phyloP scores from a whole-genome alignment of 2,888 invertebrate species.

The Drosophila austrosaltans region DNA sequence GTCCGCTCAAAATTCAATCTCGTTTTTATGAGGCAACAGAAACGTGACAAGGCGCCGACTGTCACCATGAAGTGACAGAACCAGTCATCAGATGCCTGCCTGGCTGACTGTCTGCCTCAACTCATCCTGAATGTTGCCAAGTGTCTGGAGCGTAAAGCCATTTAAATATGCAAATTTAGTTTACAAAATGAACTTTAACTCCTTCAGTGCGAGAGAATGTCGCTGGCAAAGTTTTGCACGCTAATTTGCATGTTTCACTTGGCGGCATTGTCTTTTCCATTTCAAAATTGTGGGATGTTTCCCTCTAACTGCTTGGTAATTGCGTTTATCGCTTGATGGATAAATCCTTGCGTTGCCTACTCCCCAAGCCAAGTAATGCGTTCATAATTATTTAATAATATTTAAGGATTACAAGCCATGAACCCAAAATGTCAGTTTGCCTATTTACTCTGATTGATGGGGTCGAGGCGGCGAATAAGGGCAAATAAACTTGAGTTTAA shows the following conservation, averaged over 20 bases:
- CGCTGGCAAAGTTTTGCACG: conserved; percentile 58
- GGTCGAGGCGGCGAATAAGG: background rate
- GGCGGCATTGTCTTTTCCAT: conserved; percentile 60
- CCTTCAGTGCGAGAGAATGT: conserved; percentile 52
- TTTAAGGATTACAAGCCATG: conserved; percentile 67
- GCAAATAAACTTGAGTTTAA: conserved; percentile 2
- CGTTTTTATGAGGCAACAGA: conserved; percentile 72
- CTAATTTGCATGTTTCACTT: conserved; percentile 76
- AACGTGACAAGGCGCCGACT: conserved; percentile 73
- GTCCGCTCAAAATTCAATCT: conserved; percentile 75
- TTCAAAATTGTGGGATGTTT: conserved; percentile 15
- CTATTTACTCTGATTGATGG: conserved; percentile 43
- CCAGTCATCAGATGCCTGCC: conserved; percentile 15
- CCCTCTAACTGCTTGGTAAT: conserved; percentile 64
- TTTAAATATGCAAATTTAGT: conserved; percentile 76
- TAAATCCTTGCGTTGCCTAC: conserved; percentile 53
- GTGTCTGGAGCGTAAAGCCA: conserved; percentile 66
- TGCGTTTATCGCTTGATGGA: conserved; percentile 75
- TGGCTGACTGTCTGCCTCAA: background rate
- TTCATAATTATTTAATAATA: conserved; percentile 77
- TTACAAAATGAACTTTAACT: conserved; percentile 70
- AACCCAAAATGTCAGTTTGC: conserved; percentile 32
- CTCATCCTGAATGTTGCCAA: conserved; percentile 52
- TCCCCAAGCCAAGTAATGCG: conserved; percentile 59
- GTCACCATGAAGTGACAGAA: conserved; percentile 39